These are phyloP conservation scores for Catajapyx aquilonaris DNA, from an alignment of 1,140 invertebrate genomes.

Conservation along the genomic window DNA sequence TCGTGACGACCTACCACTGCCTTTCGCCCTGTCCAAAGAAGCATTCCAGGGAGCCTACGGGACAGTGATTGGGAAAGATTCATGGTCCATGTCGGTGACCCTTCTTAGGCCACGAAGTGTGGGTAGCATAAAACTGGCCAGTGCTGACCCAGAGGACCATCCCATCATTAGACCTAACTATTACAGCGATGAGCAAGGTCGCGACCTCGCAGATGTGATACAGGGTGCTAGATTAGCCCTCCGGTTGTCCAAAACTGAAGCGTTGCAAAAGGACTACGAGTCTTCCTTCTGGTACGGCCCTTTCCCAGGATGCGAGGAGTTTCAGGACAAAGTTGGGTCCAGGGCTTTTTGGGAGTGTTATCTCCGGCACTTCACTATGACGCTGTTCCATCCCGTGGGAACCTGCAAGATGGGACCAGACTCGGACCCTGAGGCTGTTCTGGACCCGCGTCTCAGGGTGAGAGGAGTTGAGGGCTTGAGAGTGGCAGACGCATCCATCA, in stretches of 20 bases:
- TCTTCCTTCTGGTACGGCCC: conserved; percentile 53
- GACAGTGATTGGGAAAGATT: conserved; percentile 48
- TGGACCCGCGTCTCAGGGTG: conserved; percentile 17
- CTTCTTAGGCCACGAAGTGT: conserved; percentile 58
- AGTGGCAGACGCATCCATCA: conserved; percentile 23
- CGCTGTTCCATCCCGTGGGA: conserved; percentile 13
- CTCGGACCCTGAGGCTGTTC: conserved; percentile 9
- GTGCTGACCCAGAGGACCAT: conserved; percentile 51
- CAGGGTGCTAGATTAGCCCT: conserved; percentile 66
- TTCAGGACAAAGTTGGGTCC: conserved; percentile 38
- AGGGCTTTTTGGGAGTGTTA: conserved; percentile 75
- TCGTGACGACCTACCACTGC: conserved; percentile 43
- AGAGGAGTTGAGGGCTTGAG: conserved; percentile 22
- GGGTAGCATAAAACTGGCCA: conserved; percentile 56
- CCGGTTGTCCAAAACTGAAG: conserved; percentile 49
- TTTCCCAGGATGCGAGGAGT: conserved; percentile 59
- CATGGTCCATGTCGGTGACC: conserved; percentile 61
- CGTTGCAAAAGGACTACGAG: conserved; percentile 58
- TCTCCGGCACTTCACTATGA: conserved; percentile 14
- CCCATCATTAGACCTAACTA: conserved; percentile 85
- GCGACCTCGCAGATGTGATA: conserved; percentile 49
- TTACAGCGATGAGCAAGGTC: conserved; percentile 52
- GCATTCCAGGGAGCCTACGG: conserved; percentile 71
- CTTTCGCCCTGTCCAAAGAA: conserved; percentile 51
- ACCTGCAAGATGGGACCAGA: conserved; percentile 19